Conservation (phyloP, 2,888 invertebrate genomes). For the Agonopterix heracliana region DNA sequence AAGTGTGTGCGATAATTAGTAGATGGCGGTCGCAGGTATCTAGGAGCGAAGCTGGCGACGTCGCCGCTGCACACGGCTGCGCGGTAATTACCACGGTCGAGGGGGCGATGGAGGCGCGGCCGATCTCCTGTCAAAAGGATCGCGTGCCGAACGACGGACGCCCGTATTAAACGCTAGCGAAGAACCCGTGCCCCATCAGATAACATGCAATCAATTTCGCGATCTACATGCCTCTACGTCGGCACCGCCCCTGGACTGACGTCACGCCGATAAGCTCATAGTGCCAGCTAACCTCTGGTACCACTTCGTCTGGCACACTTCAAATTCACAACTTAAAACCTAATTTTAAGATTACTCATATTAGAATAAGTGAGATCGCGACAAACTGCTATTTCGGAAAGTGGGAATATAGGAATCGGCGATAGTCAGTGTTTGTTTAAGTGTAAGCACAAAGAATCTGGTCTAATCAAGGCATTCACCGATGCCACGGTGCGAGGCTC, state of each 20-base stretch:
- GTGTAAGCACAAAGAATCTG: slow-evolving; percentile 32
- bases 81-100: slow-evolving; percentile 65
- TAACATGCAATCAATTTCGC: slow-evolving; percentile 75
- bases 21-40: slow-evolving; percentile 8
- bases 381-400: neutral
- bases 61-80: slow-evolving; percentile 62
- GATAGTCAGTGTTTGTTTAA: slow-evolving; percentile 11
- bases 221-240: slow-evolving; percentile 73
- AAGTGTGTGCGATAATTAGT: slow-evolving; percentile 24
- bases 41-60: slow-evolving; percentile 49
- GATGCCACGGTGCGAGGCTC: slow-evolving; percentile 47
- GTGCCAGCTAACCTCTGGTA: slow-evolving; percentile 68
- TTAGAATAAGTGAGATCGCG: neutral
- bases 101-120: slow-evolving; percentile 53
- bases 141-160: slow-evolving; percentile 63
- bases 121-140: slow-evolving; percentile 72
- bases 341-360: too few species aligned
- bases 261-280: slow-evolving; percentile 65
- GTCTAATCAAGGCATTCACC: slow-evolving; percentile 65
- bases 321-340: slow-evolving; percentile 23
- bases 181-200: slow-evolving; percentile 73
- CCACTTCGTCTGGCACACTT: slow-evolving; percentile 36
- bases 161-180: slow-evolving; percentile 73
- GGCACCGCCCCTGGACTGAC: slow-evolving; percentile 69
- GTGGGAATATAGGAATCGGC: too few species aligned